Percentiles rank a stretch among this genome's conserved stretches.
These are phyloP conservation scores for Yponomeuta malinellus DNA, from an alignment of 2,888 invertebrate species.

Conservation along the genomic window DNA sequence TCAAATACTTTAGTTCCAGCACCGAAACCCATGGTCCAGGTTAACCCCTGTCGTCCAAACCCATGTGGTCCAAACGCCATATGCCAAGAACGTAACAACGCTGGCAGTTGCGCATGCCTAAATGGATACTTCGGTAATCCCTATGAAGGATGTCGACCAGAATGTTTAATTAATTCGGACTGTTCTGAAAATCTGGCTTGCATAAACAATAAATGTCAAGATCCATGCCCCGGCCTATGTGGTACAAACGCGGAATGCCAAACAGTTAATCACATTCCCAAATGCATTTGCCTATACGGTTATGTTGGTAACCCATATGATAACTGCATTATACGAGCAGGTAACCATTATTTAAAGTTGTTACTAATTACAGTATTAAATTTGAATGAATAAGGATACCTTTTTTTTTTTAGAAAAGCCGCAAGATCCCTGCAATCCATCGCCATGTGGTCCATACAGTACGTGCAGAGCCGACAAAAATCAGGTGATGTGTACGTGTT, in stretches of 20 bases:
- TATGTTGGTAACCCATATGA: constrained; percentile 84
- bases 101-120: constrained; percentile 82
- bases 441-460: constrained; percentile 88
- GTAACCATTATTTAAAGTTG: constrained; percentile 30
- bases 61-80: constrained; percentile 81
- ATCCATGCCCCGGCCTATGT: constrained; percentile 86
- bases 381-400: neutral
- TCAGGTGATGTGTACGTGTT: constrained; percentile 82
- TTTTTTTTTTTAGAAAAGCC: constrained; percentile 44
- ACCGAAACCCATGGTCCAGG: constrained; percentile 34
- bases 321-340: constrained; percentile 50
- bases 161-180: constrained; percentile 81
- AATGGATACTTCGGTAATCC: constrained; percentile 83
- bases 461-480: constrained; percentile 78
- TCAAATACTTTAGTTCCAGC: constrained; percentile 29
- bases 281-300: constrained; percentile 80
- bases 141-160: constrained; percentile 81
- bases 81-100: constrained; percentile 80
- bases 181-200: constrained; percentile 80
- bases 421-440: constrained; percentile 82
- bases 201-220: constrained; percentile 79
- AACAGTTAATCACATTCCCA: constrained; percentile 84
- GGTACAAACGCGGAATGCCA: constrained; percentile 84
- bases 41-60: constrained; percentile 74
- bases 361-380: no score